Evolutionary conservation across 2,797 vertebrate species (phyloP).

Genomic region (Falco berigora): DNA sequence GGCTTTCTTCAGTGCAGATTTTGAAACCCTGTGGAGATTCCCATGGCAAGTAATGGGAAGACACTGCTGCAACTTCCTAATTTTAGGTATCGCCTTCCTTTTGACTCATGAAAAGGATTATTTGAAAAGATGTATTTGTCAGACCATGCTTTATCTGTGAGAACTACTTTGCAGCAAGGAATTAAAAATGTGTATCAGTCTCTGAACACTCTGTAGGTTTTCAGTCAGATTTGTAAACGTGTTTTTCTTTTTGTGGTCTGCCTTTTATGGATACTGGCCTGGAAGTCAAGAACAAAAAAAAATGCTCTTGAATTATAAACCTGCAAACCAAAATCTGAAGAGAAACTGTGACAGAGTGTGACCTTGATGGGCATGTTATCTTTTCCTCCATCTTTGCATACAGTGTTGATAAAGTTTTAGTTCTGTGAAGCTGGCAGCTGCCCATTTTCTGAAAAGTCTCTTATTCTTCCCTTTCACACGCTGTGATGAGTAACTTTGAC

Average conservation of each 20-base stretch:
- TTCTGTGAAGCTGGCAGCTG: background rate
- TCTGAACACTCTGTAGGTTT: background rate
- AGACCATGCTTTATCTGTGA: background rate
- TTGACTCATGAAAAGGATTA: background rate
- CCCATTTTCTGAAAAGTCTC: background rate
- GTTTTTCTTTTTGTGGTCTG: background rate
- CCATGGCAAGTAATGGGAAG: background rate
- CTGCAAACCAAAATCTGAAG: background rate
- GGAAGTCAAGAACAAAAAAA: background rate
- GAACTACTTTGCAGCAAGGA: background rate
- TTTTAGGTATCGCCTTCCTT: background rate
- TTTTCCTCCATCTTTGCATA: background rate
- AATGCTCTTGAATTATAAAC: background rate
- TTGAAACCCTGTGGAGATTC: background rate
- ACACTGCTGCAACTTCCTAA: background rate
- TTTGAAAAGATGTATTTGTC: background rate
- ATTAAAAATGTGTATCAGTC: background rate
- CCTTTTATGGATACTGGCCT: background rate
- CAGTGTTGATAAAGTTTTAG: background rate
- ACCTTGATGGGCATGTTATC: background rate
- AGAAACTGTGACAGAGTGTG: background rate
- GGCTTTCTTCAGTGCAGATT: background rate
- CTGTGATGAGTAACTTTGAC: slow-evolving; percentile 8
- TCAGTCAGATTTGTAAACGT: background rate
- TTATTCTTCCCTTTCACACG: background rate